Conservation (phyloP, 2,888 invertebrate species). For the Glyphotaelius pellucidus region DNA sequence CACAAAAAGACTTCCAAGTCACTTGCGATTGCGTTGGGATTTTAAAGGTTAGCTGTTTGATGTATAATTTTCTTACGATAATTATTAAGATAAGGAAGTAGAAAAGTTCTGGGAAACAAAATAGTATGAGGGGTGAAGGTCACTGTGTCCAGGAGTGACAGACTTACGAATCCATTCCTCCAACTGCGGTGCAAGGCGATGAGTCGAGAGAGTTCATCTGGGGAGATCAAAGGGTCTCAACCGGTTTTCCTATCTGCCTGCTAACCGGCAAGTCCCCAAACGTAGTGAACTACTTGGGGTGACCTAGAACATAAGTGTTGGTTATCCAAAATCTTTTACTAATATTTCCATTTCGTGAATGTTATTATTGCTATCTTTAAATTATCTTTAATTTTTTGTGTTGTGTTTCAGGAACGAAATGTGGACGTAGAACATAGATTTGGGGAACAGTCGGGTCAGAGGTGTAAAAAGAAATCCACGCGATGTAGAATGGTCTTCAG, state of each 20-base stretch:
- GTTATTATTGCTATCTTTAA: neutral
- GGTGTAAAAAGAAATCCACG: slow-evolving; percentile 96
- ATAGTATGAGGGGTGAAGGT: too few species aligned
- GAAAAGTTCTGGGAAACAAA: too few species aligned
- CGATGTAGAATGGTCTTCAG: slow-evolving; percentile 96
- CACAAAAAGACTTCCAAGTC: slow-evolving; percentile 92
- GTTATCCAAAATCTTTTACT: neutral
- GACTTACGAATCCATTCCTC: too few species aligned
- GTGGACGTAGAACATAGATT: slow-evolving; percentile 96
- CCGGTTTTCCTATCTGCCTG: too few species aligned
- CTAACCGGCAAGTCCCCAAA: too few species aligned
- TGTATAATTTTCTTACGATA: neutral
- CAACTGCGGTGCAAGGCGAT: too few species aligned
- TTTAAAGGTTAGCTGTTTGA: slow-evolving; percentile 79
- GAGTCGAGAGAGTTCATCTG: too few species aligned
- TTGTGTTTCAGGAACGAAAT: slow-evolving; percentile 85
- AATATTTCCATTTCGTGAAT: neutral
- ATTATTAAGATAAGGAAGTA: too few species aligned
- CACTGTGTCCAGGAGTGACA: too few species aligned
- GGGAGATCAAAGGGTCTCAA: too few species aligned
- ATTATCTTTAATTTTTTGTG: neutral
- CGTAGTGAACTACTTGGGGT: neutral
- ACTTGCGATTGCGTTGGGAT: slow-evolving; percentile 99
- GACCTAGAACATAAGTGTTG: too few species aligned
- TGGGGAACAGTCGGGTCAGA: slow-evolving; percentile 86